Percentiles rank a stretch among this genome's conserved stretches.
Conservation (phyloP, 2,888 invertebrate genomes). For the Autographa pulchrina region DNA sequence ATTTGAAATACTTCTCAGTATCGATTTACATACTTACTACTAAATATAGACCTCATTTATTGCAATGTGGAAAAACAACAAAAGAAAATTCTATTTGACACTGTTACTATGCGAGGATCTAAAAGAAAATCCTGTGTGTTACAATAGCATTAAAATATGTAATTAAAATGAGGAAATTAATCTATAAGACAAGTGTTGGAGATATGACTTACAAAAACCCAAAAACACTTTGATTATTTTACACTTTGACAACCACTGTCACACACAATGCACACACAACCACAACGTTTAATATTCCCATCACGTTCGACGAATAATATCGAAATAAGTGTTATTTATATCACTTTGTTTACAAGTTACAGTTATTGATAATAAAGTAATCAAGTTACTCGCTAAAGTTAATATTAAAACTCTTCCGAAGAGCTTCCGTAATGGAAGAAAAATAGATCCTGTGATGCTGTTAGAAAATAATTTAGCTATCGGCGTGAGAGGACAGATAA, state of each 20-base stretch:
- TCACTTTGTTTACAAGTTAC: slow-evolving; percentile 27
- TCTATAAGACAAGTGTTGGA: too few relatives aligned
- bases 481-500: neutral
- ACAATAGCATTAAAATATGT: too few relatives aligned
- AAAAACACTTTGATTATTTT: neutral
- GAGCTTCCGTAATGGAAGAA: neutral
- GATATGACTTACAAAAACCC: too few relatives aligned
- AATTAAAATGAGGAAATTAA: too few relatives aligned
- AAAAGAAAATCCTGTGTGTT: too few relatives aligned
- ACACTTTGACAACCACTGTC: slow-evolving; percentile 8
- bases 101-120: too few relatives aligned
- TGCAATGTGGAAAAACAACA: too few relatives aligned
- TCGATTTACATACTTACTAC: too few relatives aligned
- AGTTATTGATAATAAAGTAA: slow-evolving; percentile 13
- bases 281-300: slow-evolving; percentile 48
- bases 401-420: neutral
- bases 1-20: too few relatives aligned
- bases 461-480: neutral
- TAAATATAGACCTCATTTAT: too few relatives aligned
- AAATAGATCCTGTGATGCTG: neutral
- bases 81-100: too few relatives aligned
- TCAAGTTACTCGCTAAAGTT: slow-evolving; percentile 17
- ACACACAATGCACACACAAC: slow-evolving; percentile 18
- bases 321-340: slow-evolving; percentile 58
- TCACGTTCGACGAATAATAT: slow-evolving; percentile 58